Evolutionary conservation across 2,113 vertebrate species (phyloP).

Genomic region (Protobothrops mucrosquamatus): DNA sequence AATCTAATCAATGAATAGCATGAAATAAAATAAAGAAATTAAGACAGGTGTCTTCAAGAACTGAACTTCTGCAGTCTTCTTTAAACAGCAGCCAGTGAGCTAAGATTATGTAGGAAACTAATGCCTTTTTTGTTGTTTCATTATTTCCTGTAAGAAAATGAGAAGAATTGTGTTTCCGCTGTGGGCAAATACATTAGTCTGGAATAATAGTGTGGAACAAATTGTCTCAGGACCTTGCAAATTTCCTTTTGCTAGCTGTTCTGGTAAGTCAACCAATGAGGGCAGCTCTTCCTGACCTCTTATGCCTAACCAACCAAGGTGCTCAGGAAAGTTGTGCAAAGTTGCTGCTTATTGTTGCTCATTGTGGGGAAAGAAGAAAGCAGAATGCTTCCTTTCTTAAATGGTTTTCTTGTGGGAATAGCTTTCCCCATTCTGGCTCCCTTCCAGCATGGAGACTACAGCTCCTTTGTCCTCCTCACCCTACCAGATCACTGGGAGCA

Average conservation of each 20-base stretch:
- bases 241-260: neutral
- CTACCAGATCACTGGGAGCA: neutral
- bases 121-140: neutral
- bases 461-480: neutral
- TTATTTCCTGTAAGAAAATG: neutral
- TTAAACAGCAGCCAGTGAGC: neutral
- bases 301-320: neutral
- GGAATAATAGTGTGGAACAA: neutral
- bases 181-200: neutral
- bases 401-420: neutral
- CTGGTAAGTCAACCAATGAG: neutral
- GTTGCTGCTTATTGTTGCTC: neutral
- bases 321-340: neutral
- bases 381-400: neutral
- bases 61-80: neutral
- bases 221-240: neutral
- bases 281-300: neutral
- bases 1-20: neutral
- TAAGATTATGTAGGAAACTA: neutral
- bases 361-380: neutral
- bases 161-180: neutral
- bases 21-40: neutral
- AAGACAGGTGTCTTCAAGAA: neutral
- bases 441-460: neutral
- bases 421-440: neutral